These are phyloP conservation scores for Rhamphomyia laevipes DNA, from an alignment of 2,888 invertebrate species.

Conservation along the genomic window DNA sequence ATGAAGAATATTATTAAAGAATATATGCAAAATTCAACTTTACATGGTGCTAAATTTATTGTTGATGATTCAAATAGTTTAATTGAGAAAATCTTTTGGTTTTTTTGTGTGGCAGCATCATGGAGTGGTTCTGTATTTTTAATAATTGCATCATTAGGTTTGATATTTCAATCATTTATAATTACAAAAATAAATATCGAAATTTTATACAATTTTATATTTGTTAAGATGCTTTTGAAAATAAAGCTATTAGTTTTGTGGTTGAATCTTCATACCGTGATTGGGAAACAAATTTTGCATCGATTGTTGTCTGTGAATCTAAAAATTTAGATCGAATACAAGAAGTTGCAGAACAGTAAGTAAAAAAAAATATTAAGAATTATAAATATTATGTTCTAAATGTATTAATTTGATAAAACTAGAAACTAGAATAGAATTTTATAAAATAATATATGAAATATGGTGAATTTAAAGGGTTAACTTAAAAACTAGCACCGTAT, in stretches of 20 bases:
- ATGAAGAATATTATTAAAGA: constrained; percentile 37
- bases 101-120: constrained; percentile 47
- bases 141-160: constrained; percentile 46
- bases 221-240: constrained; percentile 44
- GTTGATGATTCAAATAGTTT: constrained; percentile 48
- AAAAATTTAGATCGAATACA: constrained; percentile 50
- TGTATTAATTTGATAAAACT: too few relatives aligned
- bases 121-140: constrained; percentile 58
- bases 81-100: constrained; percentile 55
- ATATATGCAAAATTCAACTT: constrained; percentile 51
- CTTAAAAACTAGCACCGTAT: too few relatives aligned
- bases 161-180: neutral
- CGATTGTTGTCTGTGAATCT: constrained; percentile 58
- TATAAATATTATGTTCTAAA: too few relatives aligned
- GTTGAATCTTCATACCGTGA: constrained; percentile 60
- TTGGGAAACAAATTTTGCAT: constrained; percentile 62
- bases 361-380: constrained; percentile 12
- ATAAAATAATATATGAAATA: too few relatives aligned
- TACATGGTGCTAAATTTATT: constrained; percentile 60
- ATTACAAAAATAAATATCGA: neutral
- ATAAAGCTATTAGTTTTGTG: constrained; percentile 64
- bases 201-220: neutral
- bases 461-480: too few relatives aligned
- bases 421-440: too few relatives aligned
- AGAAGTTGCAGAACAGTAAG: constrained; percentile 50